A percentile compares a stretch with the other conserved stretches of the same genome.
phyloP scores from a whole-genome alignment of 2,113 vertebrate species.

The Donacobius atricapilla region DNA sequence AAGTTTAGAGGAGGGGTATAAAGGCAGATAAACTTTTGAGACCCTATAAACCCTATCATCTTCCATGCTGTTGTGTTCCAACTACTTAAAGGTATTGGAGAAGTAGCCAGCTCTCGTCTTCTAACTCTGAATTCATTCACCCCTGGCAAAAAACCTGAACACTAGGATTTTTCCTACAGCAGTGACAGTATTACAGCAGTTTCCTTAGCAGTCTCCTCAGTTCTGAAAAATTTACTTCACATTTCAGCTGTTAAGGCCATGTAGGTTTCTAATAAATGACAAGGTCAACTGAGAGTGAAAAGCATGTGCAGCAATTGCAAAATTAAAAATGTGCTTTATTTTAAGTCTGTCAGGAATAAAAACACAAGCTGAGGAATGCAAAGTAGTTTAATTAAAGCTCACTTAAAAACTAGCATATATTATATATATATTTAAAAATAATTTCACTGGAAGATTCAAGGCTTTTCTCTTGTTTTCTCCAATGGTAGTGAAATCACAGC shows the following conservation, averaged over 20 bases:
- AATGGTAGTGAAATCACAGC: background rate
- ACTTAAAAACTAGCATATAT: background rate
- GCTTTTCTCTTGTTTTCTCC: background rate
- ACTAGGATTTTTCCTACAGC: background rate
- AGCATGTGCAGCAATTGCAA: background rate
- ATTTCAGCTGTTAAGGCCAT: background rate
- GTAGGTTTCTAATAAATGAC: background rate
- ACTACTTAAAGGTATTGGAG: background rate
- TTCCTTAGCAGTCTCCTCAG: background rate
- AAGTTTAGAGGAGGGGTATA: background rate
- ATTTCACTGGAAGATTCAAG: background rate
- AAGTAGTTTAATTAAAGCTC: background rate
- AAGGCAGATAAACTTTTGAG: background rate
- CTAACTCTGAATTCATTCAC: background rate
- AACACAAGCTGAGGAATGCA: background rate
- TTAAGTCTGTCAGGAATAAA: background rate
- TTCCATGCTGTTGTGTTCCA: background rate
- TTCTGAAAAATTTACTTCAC: background rate
- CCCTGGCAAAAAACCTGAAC: accelerated
- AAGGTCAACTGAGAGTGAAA: conserved; percentile 1
- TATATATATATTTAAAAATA: background rate
- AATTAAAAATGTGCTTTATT: conserved; percentile 19
- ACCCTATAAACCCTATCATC: background rate
- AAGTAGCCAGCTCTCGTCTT: background rate
- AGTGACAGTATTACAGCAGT: background rate